Percentiles rank a stretch among this genome's conserved stretches.
These are phyloP conservation scores for Ligdia adustata DNA, from an alignment of 2,888 invertebrate species.

Conservation along the genomic window DNA sequence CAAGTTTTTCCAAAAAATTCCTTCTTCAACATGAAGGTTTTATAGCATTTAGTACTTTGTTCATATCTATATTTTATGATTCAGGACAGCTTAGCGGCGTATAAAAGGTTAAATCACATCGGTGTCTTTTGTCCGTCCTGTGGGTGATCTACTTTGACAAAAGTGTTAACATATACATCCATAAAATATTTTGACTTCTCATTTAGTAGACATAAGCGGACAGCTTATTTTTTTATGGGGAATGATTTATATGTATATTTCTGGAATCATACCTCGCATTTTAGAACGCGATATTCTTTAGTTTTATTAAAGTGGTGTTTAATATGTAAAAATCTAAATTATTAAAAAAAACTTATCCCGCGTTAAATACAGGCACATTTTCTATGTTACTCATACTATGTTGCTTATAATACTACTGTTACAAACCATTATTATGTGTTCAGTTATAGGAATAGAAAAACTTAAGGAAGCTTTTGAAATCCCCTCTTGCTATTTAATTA, in stretches of 20 bases:
- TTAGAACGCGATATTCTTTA: no score
- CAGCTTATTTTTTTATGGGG: conserved; percentile 47
- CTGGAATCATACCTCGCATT: neutral
- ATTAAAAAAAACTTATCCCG: no score
- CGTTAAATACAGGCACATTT: no score
- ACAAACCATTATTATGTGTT: neutral
- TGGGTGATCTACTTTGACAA: conserved; percentile 76
- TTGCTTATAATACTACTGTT: no score
- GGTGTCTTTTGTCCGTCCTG: conserved; percentile 67
- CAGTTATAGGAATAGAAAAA: neutral
- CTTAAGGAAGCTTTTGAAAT: neutral
- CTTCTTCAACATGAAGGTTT: conserved; percentile 64
- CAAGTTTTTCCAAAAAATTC: conserved; percentile 59
- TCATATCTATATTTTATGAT: conserved; percentile 78
- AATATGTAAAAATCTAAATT: no score
- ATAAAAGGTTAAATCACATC: conserved; percentile 73
- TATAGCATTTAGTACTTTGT: conserved; percentile 72
- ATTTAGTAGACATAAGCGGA: conserved; percentile 62
- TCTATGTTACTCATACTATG: no score
- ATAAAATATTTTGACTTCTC: conserved; percentile 83
- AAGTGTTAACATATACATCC: conserved; percentile 77
- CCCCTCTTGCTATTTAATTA: conserved; percentile 65
- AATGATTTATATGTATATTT: neutral
- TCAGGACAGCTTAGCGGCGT: conserved; percentile 59
- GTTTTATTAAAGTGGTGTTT: no score